Conservation (phyloP, 2,888 invertebrate genomes). For the Eilema caniola region DNA sequence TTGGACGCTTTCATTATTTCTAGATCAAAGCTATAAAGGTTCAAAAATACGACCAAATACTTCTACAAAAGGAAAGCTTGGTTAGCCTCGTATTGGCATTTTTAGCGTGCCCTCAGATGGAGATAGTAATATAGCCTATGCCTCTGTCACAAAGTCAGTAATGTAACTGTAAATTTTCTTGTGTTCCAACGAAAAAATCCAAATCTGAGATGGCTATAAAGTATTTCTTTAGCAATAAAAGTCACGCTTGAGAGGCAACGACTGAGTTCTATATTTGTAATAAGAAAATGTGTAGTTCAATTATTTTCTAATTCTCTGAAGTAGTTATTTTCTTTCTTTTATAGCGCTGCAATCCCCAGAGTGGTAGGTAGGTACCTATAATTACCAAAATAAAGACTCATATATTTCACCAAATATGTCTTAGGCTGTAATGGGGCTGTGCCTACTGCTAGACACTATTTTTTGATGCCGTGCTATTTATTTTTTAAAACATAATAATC, state of each 20-base stretch:
- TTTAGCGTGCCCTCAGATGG: background rate
- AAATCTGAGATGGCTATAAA: background rate
- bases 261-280: background rate
- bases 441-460: no score
- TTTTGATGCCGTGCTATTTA: no score
- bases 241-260: background rate
- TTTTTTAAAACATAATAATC: no score
- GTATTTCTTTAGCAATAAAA: conserved; percentile 1
- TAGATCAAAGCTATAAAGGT: no score
- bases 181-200: background rate
- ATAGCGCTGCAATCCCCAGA: background rate
- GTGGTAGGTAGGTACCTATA: no score
- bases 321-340: background rate
- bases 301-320: background rate
- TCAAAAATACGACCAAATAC: background rate
- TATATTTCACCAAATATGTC: background rate
- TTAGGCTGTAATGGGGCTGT: background rate
- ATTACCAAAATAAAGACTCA: background rate
- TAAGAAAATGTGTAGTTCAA: background rate
- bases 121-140: background rate
- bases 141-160: background rate
- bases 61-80: background rate
- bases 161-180: conserved; percentile 2
- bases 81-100: background rate
- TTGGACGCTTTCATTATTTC: no score